A percentile compares a stretch with the other conserved stretches of the same genome.
These are phyloP conservation scores for Barnardius zonarius DNA, from an alignment of 2,113 vertebrate genomes.

Conservation along the genomic window DNA sequence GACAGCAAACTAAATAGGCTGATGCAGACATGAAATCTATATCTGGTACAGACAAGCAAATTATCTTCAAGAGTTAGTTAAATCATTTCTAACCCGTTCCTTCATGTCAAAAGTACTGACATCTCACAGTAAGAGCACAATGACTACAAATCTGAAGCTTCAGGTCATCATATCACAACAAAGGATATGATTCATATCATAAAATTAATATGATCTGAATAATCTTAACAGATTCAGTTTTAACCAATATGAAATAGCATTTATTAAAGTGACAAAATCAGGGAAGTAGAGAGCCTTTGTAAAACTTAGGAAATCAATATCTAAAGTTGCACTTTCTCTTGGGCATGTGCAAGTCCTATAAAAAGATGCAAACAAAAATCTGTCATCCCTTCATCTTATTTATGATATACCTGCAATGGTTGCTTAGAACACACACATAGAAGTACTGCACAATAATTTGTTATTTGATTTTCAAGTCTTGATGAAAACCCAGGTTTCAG, in stretches of 20 bases:
- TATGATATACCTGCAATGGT: neutral
- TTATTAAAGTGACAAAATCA: neutral
- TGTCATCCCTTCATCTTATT: neutral
- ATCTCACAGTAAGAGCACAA: neutral
- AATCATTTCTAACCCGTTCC: neutral
- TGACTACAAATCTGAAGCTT: neutral
- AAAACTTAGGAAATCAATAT: neutral
- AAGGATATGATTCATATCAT: neutral
- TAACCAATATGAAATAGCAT: neutral
- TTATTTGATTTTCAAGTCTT: neutral
- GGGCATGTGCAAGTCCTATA: rapidly evolving
- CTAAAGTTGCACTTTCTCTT: neutral
- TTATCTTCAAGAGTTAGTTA: neutral
- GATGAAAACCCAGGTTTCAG: neutral
- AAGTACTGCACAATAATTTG: neutral
- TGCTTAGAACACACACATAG: neutral
- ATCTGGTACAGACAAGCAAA: neutral
- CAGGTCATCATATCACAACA: neutral
- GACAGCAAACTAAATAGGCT: neutral
- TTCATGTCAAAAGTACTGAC: neutral
- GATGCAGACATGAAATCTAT: neutral
- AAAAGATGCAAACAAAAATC: neutral
- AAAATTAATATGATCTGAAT: neutral
- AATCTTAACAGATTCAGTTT: neutral
- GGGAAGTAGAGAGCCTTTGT: neutral